A percentile compares a stretch with the other conserved stretches of the same genome.
Evolutionary conservation across 1,140 invertebrate genomes (phyloP).

Genomic region (Lethocerus indicus): DNA sequence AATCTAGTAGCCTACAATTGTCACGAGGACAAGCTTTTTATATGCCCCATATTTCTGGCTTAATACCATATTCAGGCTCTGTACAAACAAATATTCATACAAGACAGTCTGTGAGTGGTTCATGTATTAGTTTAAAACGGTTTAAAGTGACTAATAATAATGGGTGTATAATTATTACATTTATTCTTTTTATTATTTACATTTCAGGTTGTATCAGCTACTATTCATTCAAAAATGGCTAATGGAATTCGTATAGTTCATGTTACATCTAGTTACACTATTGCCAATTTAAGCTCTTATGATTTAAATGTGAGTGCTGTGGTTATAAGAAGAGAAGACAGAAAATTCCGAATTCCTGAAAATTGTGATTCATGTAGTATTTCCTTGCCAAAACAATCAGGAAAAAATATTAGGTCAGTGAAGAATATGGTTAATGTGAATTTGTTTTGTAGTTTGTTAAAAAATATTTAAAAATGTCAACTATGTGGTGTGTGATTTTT

Average conservation of each 20-base stretch:
- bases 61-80: slow-evolving; percentile 33
- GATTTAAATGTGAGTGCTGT: slow-evolving; percentile 30
- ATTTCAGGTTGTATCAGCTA: slow-evolving; percentile 18
- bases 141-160: too few species aligned
- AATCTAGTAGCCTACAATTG: slow-evolving; percentile 33
- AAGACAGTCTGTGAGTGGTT: slow-evolving; percentile 4
- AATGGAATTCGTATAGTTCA: slow-evolving; percentile 34
- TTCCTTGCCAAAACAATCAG: too few species aligned
- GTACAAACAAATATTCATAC: slow-evolving; percentile 26
- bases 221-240: slow-evolving; percentile 29
- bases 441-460: too few species aligned
- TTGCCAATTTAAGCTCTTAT: slow-evolving; percentile 31
- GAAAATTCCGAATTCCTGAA: too few species aligned
- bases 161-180: too few species aligned
- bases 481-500: too few species aligned
- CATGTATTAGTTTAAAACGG: not conserved
- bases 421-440: too few species aligned
- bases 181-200: not conserved
- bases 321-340: too few species aligned
- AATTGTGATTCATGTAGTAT: too few species aligned
- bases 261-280: slow-evolving; percentile 33
- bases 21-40: slow-evolving; percentile 31
- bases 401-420: too few species aligned
- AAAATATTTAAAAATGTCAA: too few species aligned
- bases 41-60: slow-evolving; percentile 36